Evolutionary conservation across 2,888 invertebrate genomes (phyloP), one percentile per base, ranked within the genome.

Genomic region (Teleogryllus oceanicus): DNA sequence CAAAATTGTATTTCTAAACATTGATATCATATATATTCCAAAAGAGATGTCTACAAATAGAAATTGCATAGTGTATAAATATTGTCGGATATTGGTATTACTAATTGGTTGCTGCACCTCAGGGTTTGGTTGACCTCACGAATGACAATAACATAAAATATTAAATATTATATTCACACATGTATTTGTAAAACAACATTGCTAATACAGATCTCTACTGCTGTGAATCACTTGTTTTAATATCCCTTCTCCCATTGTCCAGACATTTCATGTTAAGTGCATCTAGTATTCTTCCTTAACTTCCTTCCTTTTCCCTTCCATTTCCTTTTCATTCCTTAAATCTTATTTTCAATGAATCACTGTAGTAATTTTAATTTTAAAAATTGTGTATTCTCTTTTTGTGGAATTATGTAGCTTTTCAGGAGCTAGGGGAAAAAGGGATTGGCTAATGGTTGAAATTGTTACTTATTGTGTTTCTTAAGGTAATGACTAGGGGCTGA

Each of bases 151-250:
- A 62, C n/a, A n/a, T 62, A 62, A 62, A 62, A 62, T 62, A 62
- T 62, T 62, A 18, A 62, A 62, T 62, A 62, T 62, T 62, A n/a
- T 62, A 62, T 62, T 62, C 62, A 62, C 62, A 62, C 16, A 62
- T 62, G 62, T 62, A 62, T 62, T 62, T 62, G 62, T 62, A 62
- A 62, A 62, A 62, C 62, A 62, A 62, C n/a, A 62, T 62, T 62
- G 62, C 62, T 62, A 62, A 62, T 62, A 62, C 62, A 62, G 62
- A n/a, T 62, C 62, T 62, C 16, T 62, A 62, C 62, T 62, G 62
- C 62, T 62, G 62, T 62, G 62, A 62, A 8, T 37, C 8, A 5
- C 1, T 37, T 8, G n/a, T 62, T 62, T 62, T 62, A 62, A 62
- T 62, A 18, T 62, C 13, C 13, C 62, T 62, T n/a, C 62, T 18